Evolutionary conservation across 1,140 invertebrate genomes (phyloP).

Genomic region (Aleiodes sp.): DNA sequence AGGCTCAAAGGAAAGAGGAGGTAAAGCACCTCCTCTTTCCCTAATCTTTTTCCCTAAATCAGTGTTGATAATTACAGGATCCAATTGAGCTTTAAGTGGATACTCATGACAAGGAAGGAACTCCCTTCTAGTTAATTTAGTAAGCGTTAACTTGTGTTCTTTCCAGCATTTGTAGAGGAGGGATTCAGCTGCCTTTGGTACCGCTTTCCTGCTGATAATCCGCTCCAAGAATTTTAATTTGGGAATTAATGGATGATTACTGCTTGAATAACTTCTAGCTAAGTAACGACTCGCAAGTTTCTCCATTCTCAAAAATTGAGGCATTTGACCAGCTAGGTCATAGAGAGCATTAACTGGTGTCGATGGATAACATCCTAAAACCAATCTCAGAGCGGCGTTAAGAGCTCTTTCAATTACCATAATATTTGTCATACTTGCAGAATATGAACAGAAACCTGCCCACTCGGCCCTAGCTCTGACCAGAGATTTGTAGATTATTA

Average conservation of each 20-base stretch:
- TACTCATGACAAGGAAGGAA: constrained; percentile 13
- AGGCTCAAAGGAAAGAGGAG: neutral
- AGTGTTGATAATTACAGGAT: neutral
- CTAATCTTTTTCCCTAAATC: constrained; percentile 19
- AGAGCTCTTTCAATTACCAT: constrained; percentile 26
- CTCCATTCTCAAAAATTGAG: constrained; percentile 20
- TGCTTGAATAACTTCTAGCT: neutral
- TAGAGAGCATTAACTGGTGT: constrained; percentile 31
- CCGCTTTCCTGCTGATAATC: constrained; percentile 10
- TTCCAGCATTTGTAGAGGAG: constrained; percentile 13
- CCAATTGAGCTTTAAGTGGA: constrained; percentile 22
- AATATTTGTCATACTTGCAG: neutral
- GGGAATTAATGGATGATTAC: neutral
- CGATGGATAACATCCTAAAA: constrained; percentile 29
- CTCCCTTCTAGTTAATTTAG: neutral
- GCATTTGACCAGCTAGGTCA: constrained; percentile 24
- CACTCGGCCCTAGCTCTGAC: constrained; percentile 35
- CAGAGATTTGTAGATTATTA: constrained; percentile 35
- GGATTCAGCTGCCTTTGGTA: neutral
- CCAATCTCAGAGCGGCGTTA: constrained; percentile 21
- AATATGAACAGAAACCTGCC: constrained; percentile 19
- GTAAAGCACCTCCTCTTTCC: neutral
- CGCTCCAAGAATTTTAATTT: constrained; percentile 13
- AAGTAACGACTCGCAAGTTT: constrained; percentile 12
- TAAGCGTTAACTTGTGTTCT: neutral